A percentile compares a stretch with the other conserved stretches of the same genome.
phyloP scores from a whole-genome alignment of 2,888 invertebrate species.

The Tachina fera region DNA sequence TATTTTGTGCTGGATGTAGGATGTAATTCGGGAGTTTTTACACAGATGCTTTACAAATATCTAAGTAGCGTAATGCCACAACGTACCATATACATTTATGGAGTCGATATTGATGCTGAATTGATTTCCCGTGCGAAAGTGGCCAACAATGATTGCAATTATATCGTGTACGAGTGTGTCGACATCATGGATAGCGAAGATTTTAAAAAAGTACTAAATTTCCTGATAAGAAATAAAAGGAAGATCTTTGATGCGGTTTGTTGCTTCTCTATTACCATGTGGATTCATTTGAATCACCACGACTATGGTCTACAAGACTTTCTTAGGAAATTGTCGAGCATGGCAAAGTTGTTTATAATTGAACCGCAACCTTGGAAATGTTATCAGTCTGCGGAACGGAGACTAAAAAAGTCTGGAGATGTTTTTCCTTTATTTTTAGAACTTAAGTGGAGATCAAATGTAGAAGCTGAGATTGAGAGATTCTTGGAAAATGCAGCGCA shows the following conservation, averaged over 20 bases:
- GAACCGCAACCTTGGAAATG: conserved; percentile 95
- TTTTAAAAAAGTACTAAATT: conserved; percentile 82
- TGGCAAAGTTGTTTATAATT: conserved; percentile 86
- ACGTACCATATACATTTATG: conserved; percentile 83
- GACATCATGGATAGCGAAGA: conserved; percentile 85
- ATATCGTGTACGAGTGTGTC: conserved; percentile 85
- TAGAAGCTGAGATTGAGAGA: conserved; percentile 86
- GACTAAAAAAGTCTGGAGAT: conserved; percentile 86
- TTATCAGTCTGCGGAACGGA: conserved; percentile 89
- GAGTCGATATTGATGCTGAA: conserved; percentile 89
- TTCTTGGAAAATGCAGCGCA: conserved; percentile 83
- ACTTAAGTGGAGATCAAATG: conserved; percentile 86
- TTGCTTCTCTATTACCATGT: conserved; percentile 94
- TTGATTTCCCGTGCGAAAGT: conserved; percentile 88
- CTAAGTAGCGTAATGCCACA: conserved; percentile 67
- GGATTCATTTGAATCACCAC: conserved; percentile 94
- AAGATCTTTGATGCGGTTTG: conserved; percentile 87
- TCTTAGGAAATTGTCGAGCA: conserved; percentile 84
- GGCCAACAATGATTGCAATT: conserved; percentile 81
- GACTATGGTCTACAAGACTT: conserved; percentile 88
- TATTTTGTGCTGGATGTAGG: conserved; percentile 85
- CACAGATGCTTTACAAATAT: conserved; percentile 80
- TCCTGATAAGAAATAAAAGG: conserved; percentile 83
- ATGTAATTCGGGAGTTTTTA: conserved; percentile 92
- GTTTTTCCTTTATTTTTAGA: conserved; percentile 85